Base-by-base conservation (phyloP, 1,140 invertebrate species). In the Teleogryllus occipitalis region DNA sequence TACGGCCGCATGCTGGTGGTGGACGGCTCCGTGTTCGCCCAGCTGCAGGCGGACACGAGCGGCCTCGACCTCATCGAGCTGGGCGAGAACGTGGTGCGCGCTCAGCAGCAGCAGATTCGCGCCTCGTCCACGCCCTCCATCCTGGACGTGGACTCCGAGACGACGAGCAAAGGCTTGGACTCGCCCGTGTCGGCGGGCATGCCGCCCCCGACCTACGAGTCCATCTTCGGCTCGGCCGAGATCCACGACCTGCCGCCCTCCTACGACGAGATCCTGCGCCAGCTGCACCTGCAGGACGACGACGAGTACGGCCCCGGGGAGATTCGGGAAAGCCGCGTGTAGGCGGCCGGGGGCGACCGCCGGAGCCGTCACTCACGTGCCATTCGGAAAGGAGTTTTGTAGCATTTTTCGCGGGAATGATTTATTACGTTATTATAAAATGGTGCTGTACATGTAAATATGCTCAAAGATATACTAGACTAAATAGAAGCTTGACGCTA, bases 1-100 rank as follows among this genome's bases (percentile, higher is more conserved):
- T 88, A 89, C 80, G 89, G 89, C 4, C 85, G 89, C 78, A 90
- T 89, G 88, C 83, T 90, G n/a, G 88, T 89, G 14, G 88, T 89
- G 7, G 89, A 90, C 79, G 85, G 88, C 48, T 85, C 84, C 0
- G 87, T 89, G 76, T 88, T 89, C 77, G 86, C 85, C 3, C 88
- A 89, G 78, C 84, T 89, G 14, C 88, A 89, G 82, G 79, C 79
- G 15, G 79, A 80, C 46, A 80, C 75, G 7, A 82, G 83, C 82
- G 88, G 88, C 22, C 83, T 89, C 54, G 88, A 89, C 81, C 83
- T 89, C 15, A 86, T 89, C 79, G 88, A 89, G 83, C 82, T 89
- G 8, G 87, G 88, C 3, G 88, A 88, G 47, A 88, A 86, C 80
- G 84, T 89, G 7, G 86, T 89, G 27, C 84, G 86, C 8, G 85